These are phyloP conservation scores for Pycnonotus jocosus DNA, from an alignment of 2,113 vertebrate genomes.

Conservation along the genomic window DNA sequence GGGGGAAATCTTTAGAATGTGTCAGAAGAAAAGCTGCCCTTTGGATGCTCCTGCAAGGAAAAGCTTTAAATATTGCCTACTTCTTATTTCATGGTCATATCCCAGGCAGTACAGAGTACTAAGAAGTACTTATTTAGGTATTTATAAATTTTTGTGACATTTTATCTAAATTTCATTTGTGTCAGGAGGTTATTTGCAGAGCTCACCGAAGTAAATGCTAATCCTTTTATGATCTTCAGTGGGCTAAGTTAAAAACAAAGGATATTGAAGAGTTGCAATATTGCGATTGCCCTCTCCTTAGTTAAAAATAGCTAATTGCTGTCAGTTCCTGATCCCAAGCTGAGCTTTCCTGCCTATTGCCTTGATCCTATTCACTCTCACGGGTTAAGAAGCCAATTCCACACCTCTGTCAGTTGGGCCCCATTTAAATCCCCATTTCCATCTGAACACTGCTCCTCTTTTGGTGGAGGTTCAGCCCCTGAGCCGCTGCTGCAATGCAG, in stretches of 20 bases:
- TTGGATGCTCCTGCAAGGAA: not conserved
- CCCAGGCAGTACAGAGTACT: not conserved
- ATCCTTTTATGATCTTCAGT: not conserved
- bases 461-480: not conserved
- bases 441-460: not conserved
- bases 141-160: not conserved
- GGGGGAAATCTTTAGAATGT: not conserved
- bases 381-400: not conserved
- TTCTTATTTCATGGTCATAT: not conserved
- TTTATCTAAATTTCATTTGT: not conserved
- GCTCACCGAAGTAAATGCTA: not conserved
- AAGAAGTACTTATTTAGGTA: not conserved
- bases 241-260: not conserved
- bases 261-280: not conserved
- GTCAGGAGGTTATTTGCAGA: not conserved
- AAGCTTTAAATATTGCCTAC: not conserved
- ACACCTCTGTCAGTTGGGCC: not conserved
- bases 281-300: not conserved
- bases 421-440: not conserved
- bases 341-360: not conserved
- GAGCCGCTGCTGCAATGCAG: not conserved
- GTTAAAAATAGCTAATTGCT: not conserved
- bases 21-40: conserved; percentile 38
- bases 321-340: not conserved
- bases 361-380: not conserved